These are phyloP conservation scores for Willisornis vidua DNA, from an alignment of 2,113 vertebrate genomes.

Conservation along the genomic window DNA sequence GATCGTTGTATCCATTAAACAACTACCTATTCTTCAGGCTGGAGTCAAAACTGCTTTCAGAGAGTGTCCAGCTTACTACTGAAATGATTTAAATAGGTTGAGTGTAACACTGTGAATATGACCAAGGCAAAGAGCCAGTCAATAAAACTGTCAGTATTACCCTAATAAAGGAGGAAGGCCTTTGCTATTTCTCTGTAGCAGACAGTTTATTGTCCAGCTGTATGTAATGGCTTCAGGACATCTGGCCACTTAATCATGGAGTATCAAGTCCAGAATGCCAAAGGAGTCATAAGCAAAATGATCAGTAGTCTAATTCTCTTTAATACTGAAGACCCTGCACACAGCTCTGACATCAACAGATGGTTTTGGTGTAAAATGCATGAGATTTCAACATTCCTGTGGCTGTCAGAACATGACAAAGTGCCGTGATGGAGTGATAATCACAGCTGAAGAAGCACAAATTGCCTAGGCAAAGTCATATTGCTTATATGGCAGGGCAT, in stretches of 20 bases:
- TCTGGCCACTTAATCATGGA: neutral
- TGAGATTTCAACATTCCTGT: neutral
- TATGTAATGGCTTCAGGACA: conserved; percentile 1
- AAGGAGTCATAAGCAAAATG: neutral
- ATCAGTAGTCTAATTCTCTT: neutral
- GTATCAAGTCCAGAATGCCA: neutral
- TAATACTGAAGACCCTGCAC: neutral
- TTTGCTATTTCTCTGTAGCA: neutral
- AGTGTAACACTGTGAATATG: neutral
- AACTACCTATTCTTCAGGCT: conserved; percentile 13
- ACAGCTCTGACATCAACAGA: neutral
- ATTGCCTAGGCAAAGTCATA: neutral
- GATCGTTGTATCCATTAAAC: neutral
- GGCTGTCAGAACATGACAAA: neutral
- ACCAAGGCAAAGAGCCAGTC: conserved; percentile 38
- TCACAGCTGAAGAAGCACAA: neutral
- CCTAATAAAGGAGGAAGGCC: conserved; percentile 5
- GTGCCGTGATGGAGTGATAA: neutral
- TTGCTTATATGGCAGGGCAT: neutral
- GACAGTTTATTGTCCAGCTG: conserved; percentile 39
- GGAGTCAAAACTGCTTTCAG: neutral
- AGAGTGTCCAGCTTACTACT: neutral
- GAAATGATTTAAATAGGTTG: neutral
- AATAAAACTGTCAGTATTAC: conserved; percentile 26
- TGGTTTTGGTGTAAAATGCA: neutral